These are phyloP conservation scores for Saccopteryx leptura DNA, from an alignment of 2,113 vertebrate genomes.

Conservation along the genomic window DNA sequence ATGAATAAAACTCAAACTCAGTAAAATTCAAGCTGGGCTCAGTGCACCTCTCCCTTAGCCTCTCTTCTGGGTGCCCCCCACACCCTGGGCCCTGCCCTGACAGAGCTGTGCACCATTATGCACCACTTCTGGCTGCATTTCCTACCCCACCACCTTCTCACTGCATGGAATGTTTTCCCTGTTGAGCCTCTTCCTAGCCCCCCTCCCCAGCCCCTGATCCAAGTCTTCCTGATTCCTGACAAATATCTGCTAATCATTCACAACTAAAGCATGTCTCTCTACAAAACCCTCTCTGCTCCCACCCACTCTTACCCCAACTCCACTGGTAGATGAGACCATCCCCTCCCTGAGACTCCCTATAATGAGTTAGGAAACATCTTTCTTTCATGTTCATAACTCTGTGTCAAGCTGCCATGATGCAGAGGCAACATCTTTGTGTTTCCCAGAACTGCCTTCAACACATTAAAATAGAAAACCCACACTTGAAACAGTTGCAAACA, in stretches of 20 bases:
- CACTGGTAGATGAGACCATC: neutral
- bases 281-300: neutral
- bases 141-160: neutral
- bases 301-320: neutral
- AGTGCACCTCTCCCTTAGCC: neutral
- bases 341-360: neutral
- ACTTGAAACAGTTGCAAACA: neutral
- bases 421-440: neutral
- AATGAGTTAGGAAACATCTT: neutral
- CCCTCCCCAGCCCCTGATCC: neutral
- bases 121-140: neutral
- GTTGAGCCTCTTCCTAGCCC: neutral
- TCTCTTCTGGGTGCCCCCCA: neutral
- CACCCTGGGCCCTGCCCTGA: fast-evolving
- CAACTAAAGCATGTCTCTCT: neutral
- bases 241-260: neutral
- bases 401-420: neutral
- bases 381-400: neutral
- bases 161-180: neutral
- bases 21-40: neutral
- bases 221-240: neutral
- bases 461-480: neutral
- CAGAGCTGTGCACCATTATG: neutral
- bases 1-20: slow-evolving; percentile 4
- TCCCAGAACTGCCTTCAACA: neutral